Conservation (phyloP, 2,888 invertebrate species). For the Cantharis flavilabris region DNA sequence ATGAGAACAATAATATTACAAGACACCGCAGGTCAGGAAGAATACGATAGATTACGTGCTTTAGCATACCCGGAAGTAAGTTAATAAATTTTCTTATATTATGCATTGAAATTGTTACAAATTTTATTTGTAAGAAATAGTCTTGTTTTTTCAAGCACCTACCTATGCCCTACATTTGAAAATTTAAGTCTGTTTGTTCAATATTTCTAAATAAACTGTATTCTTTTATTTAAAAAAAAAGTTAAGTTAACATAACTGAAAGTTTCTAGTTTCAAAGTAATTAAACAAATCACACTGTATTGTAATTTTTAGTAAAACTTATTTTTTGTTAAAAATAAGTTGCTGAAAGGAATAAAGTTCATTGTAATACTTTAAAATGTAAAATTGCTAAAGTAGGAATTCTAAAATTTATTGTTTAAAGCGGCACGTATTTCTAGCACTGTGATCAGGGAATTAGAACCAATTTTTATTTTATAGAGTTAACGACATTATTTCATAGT, state of each 20-base stretch:
- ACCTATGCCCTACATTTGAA: no score
- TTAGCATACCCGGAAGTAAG: constrained; percentile 50
- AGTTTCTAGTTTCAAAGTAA: background rate
- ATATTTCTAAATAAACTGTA: no score
- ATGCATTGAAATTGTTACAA: no score
- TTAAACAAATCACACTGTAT: background rate
- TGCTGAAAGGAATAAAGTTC: background rate
- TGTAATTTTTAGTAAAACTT: background rate
- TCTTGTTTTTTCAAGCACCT: no score
- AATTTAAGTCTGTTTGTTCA: no score
- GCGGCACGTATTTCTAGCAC: background rate
- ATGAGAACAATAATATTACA: constrained; percentile 60
- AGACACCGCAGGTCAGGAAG: constrained; percentile 54
- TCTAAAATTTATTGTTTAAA: background rate
- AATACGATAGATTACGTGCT: constrained; percentile 57
- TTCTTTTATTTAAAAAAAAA: no score
- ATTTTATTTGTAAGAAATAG: no score
- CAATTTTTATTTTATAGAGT: background rate
- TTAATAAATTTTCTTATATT: constrained; percentile 44
- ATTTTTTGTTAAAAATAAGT: background rate
- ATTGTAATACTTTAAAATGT: background rate
- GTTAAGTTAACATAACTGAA: background rate
- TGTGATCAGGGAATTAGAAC: background rate
- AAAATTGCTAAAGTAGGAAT: background rate
- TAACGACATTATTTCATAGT: background rate